Evolutionary conservation across 30 jellyfish, hydroid and myxozoan genomes (phyloP).

Genomic region (Catostylus mosaicus): DNA sequence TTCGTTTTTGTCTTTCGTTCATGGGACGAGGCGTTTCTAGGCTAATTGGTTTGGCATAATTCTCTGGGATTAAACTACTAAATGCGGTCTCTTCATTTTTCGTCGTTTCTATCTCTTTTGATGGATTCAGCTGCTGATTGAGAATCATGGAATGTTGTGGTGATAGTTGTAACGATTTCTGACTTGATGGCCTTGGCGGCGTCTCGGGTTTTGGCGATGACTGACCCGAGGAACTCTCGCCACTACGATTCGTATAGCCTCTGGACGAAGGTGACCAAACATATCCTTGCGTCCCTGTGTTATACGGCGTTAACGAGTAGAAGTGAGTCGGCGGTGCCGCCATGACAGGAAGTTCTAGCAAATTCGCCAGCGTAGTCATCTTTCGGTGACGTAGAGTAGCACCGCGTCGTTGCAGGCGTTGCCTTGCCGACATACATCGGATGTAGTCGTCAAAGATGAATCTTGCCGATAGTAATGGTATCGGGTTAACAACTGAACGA

Average conservation of each 20-base stretch:
- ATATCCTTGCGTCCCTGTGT: constrained; percentile 58
- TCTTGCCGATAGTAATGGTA: constrained; percentile 85
- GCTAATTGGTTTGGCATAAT: constrained; percentile 28
- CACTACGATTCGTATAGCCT: constrained; percentile 61
- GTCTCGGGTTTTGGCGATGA: constrained; percentile 34
- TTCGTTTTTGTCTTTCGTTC: constrained; percentile 19
- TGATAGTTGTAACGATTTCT: constrained; percentile 45
- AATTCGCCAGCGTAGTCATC: constrained; percentile 80
- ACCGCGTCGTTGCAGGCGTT: constrained; percentile 89
- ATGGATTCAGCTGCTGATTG: constrained; percentile 8
- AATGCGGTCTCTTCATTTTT: background rate
- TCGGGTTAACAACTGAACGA: constrained; percentile 80
- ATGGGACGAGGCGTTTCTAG: constrained; percentile 72
- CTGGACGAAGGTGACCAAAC: constrained; percentile 97
- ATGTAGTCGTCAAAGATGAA: constrained; percentile 94
- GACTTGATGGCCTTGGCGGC: constrained; percentile 43
- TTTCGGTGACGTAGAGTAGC: constrained; percentile 88
- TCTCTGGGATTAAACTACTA: constrained; percentile 9
- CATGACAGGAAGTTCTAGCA: constrained; percentile 89
- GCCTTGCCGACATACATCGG: constrained; percentile 99
- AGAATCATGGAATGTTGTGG: constrained; percentile 70
- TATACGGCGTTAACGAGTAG: constrained; percentile 81
- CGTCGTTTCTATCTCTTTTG: background rate
- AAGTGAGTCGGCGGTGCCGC: constrained; percentile 94
- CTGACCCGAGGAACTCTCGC: constrained; percentile 24